A percentile compares a stretch with the other conserved stretches of the same genome.
These are phyloP conservation scores for Pristionchus mayeri DNA, from an alignment of 2,888 invertebrate genomes.

Conservation along the genomic window DNA sequence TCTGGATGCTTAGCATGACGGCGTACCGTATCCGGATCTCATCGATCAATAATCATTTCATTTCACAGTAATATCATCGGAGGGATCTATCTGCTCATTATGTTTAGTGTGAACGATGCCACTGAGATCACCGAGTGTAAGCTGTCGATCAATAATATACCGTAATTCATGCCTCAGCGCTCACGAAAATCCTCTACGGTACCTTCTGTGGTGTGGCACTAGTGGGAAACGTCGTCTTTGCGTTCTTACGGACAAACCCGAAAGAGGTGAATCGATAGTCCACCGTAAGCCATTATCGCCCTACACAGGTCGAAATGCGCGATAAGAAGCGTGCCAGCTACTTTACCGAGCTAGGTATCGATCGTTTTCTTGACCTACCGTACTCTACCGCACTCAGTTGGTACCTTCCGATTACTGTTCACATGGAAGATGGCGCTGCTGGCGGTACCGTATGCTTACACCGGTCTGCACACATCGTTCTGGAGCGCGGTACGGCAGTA, in stretches of 20 bases:
- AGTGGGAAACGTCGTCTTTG: slow-evolving; percentile 45
- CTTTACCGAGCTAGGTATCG: slow-evolving; percentile 8
- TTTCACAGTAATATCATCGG: slow-evolving; percentile 44
- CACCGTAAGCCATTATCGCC: background rate
- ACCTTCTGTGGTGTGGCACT: slow-evolving; percentile 46
- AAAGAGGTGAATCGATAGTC: slow-evolving; percentile 11
- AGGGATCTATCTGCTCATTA: slow-evolving; percentile 36
- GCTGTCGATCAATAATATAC: background rate
- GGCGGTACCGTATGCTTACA: slow-evolving; percentile 38
- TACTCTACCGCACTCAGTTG: background rate
- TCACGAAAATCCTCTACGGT: slow-evolving; percentile 28
- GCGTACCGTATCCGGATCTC: background rate
- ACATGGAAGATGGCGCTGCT: slow-evolving; percentile 43
- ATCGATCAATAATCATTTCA: background rate
- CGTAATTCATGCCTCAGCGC: background rate
- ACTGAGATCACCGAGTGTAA: slow-evolving; percentile 32
- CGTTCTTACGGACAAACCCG: background rate
- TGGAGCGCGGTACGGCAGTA: slow-evolving; percentile 14
- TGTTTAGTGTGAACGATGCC: slow-evolving; percentile 35
- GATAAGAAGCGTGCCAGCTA: slow-evolving; percentile 17
- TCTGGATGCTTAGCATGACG: slow-evolving; percentile 37
- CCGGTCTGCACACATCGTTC: slow-evolving; percentile 47
- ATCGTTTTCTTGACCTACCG: background rate
- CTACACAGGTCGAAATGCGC: slow-evolving; percentile 26
- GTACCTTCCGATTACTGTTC: slow-evolving; percentile 29